Percentiles rank a stretch among this genome's conserved stretches.
Conservation (phyloP, 2,797 vertebrate species). For the Lepilemur ruficaudatus region DNA sequence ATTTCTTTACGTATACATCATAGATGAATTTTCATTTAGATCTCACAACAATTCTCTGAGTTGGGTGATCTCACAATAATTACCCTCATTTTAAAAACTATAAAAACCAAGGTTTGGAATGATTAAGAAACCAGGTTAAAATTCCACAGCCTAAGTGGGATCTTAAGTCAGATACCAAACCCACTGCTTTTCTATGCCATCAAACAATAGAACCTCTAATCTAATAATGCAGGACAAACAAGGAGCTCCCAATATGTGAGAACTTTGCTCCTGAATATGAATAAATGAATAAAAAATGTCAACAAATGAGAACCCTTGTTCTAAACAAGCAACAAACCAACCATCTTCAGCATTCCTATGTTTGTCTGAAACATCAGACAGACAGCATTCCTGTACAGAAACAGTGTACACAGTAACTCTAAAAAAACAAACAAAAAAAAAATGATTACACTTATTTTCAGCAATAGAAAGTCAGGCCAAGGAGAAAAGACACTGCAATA, state of each 20-base stretch:
- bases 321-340: background rate
- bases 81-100: background rate
- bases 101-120: background rate
- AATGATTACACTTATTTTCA: background rate
- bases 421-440: background rate
- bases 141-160: background rate
- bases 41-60: too few relatives aligned
- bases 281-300: background rate
- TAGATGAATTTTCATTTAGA: too few relatives aligned
- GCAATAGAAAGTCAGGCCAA: background rate
- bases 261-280: background rate
- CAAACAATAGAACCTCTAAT: background rate
- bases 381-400: background rate
- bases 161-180: slow-evolving; percentile 15
- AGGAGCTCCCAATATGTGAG: background rate
- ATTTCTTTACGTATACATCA: background rate
- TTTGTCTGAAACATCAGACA: background rate
- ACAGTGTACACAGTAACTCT: background rate
- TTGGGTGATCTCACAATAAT: too few relatives aligned
- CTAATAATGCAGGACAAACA: background rate
- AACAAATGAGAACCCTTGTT: background rate
- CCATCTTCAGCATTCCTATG: background rate
- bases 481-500: background rate
- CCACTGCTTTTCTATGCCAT: background rate
- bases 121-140: background rate